Conservation (phyloP, 2,797 vertebrate genomes). For the Betta splendens region DNA sequence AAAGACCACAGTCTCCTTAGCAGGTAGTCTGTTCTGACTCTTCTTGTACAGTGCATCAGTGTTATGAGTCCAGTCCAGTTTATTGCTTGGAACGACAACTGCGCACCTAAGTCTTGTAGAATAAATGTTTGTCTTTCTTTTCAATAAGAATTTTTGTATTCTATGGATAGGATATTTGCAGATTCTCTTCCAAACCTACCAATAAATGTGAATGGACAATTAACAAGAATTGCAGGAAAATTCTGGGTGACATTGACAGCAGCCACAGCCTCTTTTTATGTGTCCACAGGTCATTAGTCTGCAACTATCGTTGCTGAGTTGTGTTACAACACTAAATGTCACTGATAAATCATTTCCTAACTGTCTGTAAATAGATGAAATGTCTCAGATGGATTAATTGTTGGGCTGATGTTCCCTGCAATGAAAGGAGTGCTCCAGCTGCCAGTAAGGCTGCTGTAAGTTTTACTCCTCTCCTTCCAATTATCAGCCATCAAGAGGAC, state of each 20-base stretch:
- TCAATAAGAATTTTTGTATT: no score
- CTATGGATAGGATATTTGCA: no score
- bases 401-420: slow-evolving; percentile 28
- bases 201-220: slow-evolving; percentile 13
- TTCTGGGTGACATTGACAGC: slow-evolving; percentile 27
- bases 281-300: slow-evolving; percentile 44
- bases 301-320: slow-evolving; percentile 30
- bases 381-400: slow-evolving; percentile 40
- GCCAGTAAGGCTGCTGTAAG: slow-evolving; percentile 21
- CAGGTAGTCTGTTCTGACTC: no score
- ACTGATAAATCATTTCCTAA: slow-evolving; percentile 42
- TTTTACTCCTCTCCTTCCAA: slow-evolving; percentile 50
- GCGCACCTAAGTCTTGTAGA: neutral
- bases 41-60: no score
- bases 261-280: slow-evolving; percentile 30
- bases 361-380: slow-evolving; percentile 24
- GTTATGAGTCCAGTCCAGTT: no score
- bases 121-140: no score
- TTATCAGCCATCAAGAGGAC: slow-evolving; percentile 52
- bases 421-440: slow-evolving; percentile 19
- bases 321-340: slow-evolving; percentile 20
- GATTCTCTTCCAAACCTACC: slow-evolving; percentile 2
- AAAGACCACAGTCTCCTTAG: no score
- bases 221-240: slow-evolving; percentile 8
- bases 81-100: no score